Conservation (phyloP, 2,888 invertebrate genomes). For the Tricholauxania praeusta region DNA sequence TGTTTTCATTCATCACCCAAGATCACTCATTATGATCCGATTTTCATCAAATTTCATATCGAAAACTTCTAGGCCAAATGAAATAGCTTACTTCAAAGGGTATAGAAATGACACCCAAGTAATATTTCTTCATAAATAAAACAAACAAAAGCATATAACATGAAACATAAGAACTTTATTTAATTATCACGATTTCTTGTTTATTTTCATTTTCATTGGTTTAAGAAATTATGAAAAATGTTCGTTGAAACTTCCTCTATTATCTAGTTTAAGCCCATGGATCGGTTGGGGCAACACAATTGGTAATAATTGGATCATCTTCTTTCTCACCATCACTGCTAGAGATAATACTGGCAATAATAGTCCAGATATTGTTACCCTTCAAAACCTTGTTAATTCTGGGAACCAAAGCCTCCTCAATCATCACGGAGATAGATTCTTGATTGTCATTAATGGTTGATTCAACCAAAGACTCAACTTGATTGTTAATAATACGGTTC, state of each 20-base stretch:
- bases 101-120: too few relatives aligned
- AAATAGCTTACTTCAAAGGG: too few relatives aligned
- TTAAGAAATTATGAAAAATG: slow-evolving; percentile 3
- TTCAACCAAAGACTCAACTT: slow-evolving; percentile 55
- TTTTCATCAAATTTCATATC: too few relatives aligned
- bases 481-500: slow-evolving; percentile 54
- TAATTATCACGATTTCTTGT: not conserved
- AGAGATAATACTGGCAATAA: slow-evolving; percentile 54
- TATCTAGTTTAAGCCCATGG: slow-evolving; percentile 57
- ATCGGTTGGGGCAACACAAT: slow-evolving; percentile 58
- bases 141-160: too few relatives aligned
- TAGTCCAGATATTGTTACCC: slow-evolving; percentile 60
- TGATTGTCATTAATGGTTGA: slow-evolving; percentile 56
- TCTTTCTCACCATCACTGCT: slow-evolving; percentile 54
- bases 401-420: slow-evolving; percentile 58
- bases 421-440: slow-evolving; percentile 52
- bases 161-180: too few relatives aligned
- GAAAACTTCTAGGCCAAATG: too few relatives aligned
- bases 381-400: slow-evolving; percentile 56
- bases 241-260: not conserved
- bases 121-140: too few relatives aligned
- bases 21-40: too few relatives aligned
- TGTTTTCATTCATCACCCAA: too few relatives aligned
- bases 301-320: slow-evolving; percentile 56
- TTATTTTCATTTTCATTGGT: not conserved